A percentile compares a stretch with the other conserved stretches of the same genome.
Evolutionary conservation across 2,888 invertebrate genomes (phyloP).

Genomic region (Caenorhabditis doughertyi): DNA sequence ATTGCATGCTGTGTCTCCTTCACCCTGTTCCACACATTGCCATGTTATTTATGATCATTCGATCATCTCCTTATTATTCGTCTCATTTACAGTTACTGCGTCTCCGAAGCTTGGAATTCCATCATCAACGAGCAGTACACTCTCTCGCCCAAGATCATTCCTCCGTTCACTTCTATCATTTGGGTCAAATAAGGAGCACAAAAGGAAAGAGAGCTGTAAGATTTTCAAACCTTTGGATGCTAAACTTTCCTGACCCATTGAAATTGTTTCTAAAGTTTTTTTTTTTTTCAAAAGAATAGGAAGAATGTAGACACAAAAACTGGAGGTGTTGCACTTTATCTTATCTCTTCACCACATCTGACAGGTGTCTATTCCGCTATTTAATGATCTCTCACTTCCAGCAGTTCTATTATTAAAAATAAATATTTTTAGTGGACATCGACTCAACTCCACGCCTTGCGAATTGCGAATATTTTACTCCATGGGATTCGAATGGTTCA

Average conservation of each 20-base stretch:
- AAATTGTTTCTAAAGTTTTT: too few species aligned
- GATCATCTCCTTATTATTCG: too few species aligned
- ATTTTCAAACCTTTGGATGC: too few species aligned
- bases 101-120: conserved; percentile 30
- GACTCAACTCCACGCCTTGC: conserved; percentile 55
- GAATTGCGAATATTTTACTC: conserved; percentile 63
- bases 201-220: conserved; percentile 56
- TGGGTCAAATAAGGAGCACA: conserved; percentile 54
- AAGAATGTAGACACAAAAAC: not conserved
- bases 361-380: not conserved
- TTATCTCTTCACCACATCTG: not conserved
- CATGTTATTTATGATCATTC: conserved; percentile 48
- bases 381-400: not conserved
- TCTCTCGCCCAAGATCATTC: conserved; percentile 57
- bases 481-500: conserved; percentile 44
- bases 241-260: too few species aligned
- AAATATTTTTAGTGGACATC: conserved; percentile 25
- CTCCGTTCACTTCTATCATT: conserved; percentile 56
- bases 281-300: not conserved
- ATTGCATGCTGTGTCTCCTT: conserved; percentile 20
- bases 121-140: conserved; percentile 44
- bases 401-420: not conserved
- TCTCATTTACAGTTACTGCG: conserved; percentile 37
- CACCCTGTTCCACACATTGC: conserved; percentile 16
- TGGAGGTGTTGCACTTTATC: not conserved